These are phyloP conservation scores for Pampusana beccarii DNA, from an alignment of 2,113 vertebrate species.

Conservation along the genomic window DNA sequence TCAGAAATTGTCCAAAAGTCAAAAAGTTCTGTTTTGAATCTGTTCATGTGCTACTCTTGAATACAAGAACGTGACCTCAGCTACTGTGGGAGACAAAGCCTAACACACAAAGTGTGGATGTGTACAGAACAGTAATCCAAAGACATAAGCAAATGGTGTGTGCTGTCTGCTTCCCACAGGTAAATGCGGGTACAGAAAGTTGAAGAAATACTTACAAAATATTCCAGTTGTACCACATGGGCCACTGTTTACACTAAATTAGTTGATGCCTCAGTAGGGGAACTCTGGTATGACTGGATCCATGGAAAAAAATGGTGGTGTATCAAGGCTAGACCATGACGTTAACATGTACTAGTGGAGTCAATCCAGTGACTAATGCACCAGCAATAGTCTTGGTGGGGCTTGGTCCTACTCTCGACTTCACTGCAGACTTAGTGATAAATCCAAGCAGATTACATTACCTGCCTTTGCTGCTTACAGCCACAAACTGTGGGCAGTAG, in stretches of 20 bases:
- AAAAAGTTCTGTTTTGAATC: neutral
- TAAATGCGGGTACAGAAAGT: neutral
- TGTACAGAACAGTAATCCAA: neutral
- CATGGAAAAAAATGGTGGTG: too few relatives aligned
- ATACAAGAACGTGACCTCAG: neutral
- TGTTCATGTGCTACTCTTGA: neutral
- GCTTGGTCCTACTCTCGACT: too few relatives aligned
- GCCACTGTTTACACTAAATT: neutral
- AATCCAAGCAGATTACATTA: too few relatives aligned
- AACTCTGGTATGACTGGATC: too few relatives aligned
- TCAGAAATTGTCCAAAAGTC: neutral
- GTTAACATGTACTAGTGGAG: too few relatives aligned
- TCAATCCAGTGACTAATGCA: too few relatives aligned
- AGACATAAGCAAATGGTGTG: neutral
- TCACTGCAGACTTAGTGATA: too few relatives aligned
- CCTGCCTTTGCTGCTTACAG: neutral
- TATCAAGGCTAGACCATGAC: too few relatives aligned
- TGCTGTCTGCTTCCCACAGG: neutral
- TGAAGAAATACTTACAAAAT: neutral
- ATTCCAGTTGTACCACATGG: neutral
- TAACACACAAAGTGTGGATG: rapidly evolving
- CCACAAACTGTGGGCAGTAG: rapidly evolving
- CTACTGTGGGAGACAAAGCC: neutral
- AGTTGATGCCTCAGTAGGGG: neutral
- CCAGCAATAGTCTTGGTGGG: too few relatives aligned